Evolutionary conservation across 2,888 invertebrate genomes (phyloP), one percentile per base, ranked within the genome.

Genomic region (Podotricha telesiphe): DNA sequence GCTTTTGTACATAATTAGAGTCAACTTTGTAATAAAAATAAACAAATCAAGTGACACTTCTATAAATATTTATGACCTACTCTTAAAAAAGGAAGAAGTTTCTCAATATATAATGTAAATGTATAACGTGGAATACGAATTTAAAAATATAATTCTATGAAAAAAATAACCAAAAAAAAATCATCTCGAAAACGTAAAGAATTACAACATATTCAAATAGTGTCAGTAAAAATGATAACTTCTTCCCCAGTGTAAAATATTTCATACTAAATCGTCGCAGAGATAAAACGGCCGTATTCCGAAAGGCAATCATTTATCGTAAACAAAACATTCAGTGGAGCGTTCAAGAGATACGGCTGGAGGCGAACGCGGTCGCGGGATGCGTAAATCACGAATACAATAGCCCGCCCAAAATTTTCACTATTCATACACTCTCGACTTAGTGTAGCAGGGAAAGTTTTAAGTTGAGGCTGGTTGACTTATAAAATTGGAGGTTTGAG

Each of bases 361-460:
- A 73, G 73, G 67, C 70, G 69, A 67, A 58, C 61, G 67, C 73
- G 73, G 66, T 75, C 71, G 51, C 64, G 69, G 73, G 71, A 64
- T 75, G 75, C 71, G 73, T 78, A 78, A 77, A 78, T 78, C 77
- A 78, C 68, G 68, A 42, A 15, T 53, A 67, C 67, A 64, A 63
- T 58, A 58, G 45, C 42, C 40, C 55, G 17, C 28, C 61, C 50
- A 51, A 67, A n/a, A 58, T 70, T 70, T 56, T 51, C 34, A 67
- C 70, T 70, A 63, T 70, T 59, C 64, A 70, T 48, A 67, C 20
- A 62, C 19, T 19, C 22, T 20, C n/a, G 22, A 20, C 59, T 59
- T 59, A n/a, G 22, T 59, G 22, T 17, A 40, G 42, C 8, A 22
- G 20, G 22, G 42, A 59, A 59, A 45, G 22, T 45, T 59, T 59